Percentiles rank a stretch among this genome's conserved stretches.
Conservation (phyloP, 1,140 invertebrate genomes). For the Sycophaga agraensis region DNA sequence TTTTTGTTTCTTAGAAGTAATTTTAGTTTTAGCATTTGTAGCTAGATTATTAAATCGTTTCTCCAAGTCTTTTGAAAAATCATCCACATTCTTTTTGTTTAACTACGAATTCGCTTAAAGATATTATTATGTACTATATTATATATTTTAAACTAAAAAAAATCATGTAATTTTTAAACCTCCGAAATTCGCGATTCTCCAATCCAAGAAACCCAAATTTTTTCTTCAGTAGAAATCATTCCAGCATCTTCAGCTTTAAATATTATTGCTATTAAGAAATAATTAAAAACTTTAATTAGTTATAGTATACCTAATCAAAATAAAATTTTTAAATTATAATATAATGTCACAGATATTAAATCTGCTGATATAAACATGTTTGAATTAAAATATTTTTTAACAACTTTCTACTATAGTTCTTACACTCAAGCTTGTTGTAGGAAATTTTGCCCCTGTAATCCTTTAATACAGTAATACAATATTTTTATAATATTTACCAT, state of each 20-base stretch:
- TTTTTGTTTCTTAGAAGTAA: slow-evolving; percentile 11
- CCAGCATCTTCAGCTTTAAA: slow-evolving; percentile 41
- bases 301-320: too few species aligned
- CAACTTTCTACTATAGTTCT: too few species aligned
- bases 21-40: not conserved
- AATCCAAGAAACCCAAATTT: slow-evolving; percentile 47
- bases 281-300: not conserved
- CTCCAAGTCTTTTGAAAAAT: slow-evolving; percentile 13
- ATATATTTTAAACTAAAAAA: not conserved
- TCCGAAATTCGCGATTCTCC: slow-evolving; percentile 45
- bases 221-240: slow-evolving; percentile 35
- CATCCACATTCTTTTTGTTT: slow-evolving; percentile 20
- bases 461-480: too few species aligned
- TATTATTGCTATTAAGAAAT: slow-evolving; percentile 37
- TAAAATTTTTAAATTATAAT: too few species aligned
- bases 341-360: too few species aligned
- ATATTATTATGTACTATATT: too few species aligned
- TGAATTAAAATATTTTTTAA: too few species aligned
- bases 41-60: slow-evolving; percentile 3
- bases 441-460: too few species aligned
- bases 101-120: slow-evolving; percentile 17
- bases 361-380: too few species aligned
- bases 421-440: too few species aligned
- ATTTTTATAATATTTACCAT: too few species aligned
- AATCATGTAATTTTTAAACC: slow-evolving; percentile 28